phyloP scores from a whole-genome alignment of 2,113 vertebrate species.

The Alligator mississippiensis region DNA sequence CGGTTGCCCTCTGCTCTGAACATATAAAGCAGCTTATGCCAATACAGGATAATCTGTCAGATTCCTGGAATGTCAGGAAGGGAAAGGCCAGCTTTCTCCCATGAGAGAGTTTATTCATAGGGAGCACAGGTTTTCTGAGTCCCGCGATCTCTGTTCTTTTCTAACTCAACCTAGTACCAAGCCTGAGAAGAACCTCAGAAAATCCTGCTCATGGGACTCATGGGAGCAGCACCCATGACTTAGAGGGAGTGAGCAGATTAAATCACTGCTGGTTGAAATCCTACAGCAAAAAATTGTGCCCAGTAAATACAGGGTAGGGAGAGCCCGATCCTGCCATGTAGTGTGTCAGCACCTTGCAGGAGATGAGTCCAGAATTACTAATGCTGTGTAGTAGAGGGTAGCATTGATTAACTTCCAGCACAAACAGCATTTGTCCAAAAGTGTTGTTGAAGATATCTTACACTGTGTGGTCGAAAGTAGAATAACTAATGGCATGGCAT shows the following conservation, averaged over 20 bases:
- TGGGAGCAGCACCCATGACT: not conserved
- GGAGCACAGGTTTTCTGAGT: not conserved
- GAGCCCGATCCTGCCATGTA: not conserved
- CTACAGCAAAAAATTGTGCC: not conserved
- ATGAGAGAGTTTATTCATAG: not conserved
- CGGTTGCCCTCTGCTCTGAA: not conserved
- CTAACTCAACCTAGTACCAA: not conserved
- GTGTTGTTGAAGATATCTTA: not conserved
- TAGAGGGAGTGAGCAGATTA: not conserved
- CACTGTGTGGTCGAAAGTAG: not conserved
- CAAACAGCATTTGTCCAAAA: not conserved
- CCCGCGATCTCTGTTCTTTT: not conserved
- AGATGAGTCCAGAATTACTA: not conserved
- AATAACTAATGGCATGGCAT: not conserved
- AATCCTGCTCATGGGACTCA: not conserved
- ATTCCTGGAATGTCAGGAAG: not conserved
- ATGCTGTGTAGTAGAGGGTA: not conserved
- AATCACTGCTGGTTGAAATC: not conserved
- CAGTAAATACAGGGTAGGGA: accelerated
- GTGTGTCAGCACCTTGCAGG: not conserved
- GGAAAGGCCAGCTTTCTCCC: not conserved
- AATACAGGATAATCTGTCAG: not conserved
- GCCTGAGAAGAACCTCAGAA: not conserved
- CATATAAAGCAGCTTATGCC: not conserved
- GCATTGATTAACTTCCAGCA: not conserved